Base-by-base conservation (phyloP, 2,888 invertebrate species). In the Leistus spinibarbis region DNA sequence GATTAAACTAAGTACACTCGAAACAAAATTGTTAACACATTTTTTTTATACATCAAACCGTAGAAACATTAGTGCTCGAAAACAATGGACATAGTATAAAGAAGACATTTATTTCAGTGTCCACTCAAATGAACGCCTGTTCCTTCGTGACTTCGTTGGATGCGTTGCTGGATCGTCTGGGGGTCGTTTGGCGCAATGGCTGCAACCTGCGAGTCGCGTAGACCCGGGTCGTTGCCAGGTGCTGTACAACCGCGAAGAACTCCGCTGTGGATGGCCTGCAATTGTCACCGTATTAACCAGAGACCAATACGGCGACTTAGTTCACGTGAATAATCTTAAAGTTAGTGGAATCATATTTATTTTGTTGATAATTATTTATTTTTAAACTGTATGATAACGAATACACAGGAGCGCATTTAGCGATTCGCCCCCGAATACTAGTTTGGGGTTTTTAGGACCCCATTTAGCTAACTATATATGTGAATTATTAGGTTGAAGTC, bases 261-360 rank as follows among this genome's bases (percentile, higher is more conserved):
- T 91, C 79, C 90, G 93, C 68, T 94, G 93, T 81, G 95, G 95
- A 67, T 94, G 94, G 92, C 94, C 95, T 13, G 92, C 95, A 0
- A 90, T 94, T 78, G 89, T 97, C 76, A 93, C 95, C 2, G 89
- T 96, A 2, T 88, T 93, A 77, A 94, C 93, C 68, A 90, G 94
- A 78, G 98, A 99, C 86, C 98, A 99, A 86, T 97, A 97, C 84
- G 95, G 95, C 0, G 94, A 97, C 81, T 87, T 91, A 13, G 97
- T 97, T 1, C 89, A 93, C 79, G 95, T 95, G 27, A 92, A 94
- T 4, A 93, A 93, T 76, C 90, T 98, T 77, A 95, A 93, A 89
- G 95, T 96, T 82, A 86, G 87, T 76, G n/a, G n/a, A n/a, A n/a
- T n/a, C 5, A 16, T 57, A 53, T 17, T 54, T n/a, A 24, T n/a